These are phyloP conservation scores for Chrysina gloriosa DNA, from an alignment of 2,888 invertebrate species.

Conservation along the genomic window DNA sequence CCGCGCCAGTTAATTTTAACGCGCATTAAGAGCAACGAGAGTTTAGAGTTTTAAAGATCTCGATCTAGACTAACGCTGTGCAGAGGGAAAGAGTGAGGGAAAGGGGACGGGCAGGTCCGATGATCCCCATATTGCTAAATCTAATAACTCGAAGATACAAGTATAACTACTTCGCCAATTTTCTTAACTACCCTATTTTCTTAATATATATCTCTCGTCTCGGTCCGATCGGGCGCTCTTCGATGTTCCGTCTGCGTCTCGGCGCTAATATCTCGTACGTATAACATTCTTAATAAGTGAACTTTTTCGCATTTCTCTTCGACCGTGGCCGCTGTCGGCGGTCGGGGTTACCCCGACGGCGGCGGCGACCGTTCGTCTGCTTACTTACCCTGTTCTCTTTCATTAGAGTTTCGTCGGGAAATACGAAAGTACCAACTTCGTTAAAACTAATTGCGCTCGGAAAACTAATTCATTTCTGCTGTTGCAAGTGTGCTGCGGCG, in stretches of 20 bases:
- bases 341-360: constrained; percentile 3
- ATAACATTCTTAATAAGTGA: constrained; percentile 63
- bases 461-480: constrained; percentile 42
- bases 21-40: constrained; percentile 7
- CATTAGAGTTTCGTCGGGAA: constrained; percentile 53
- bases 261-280: constrained; percentile 59
- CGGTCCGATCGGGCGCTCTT: constrained; percentile 40
- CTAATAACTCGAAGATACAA: constrained; percentile 61
- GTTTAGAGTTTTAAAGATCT: constrained; percentile 33
- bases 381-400: constrained; percentile 54
- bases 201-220: constrained; percentile 58
- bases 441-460: constrained; percentile 57
- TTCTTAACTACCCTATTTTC: constrained; percentile 63
- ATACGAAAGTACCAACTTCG: constrained; percentile 58
- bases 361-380: constrained; percentile 46
- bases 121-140: constrained; percentile 55
- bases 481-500: background rate
- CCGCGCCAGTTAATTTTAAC: constrained; percentile 24
- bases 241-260: constrained; percentile 50
- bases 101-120: constrained; percentile 44
- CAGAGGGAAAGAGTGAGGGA: background rate
- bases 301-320: constrained; percentile 62
- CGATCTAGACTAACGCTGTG: constrained; percentile 12
- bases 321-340: constrained; percentile 43
- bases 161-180: constrained; percentile 62